These are phyloP conservation scores for Charadrius vociferus DNA, from an alignment of 2,113 vertebrate genomes.

Conservation along the genomic window DNA sequence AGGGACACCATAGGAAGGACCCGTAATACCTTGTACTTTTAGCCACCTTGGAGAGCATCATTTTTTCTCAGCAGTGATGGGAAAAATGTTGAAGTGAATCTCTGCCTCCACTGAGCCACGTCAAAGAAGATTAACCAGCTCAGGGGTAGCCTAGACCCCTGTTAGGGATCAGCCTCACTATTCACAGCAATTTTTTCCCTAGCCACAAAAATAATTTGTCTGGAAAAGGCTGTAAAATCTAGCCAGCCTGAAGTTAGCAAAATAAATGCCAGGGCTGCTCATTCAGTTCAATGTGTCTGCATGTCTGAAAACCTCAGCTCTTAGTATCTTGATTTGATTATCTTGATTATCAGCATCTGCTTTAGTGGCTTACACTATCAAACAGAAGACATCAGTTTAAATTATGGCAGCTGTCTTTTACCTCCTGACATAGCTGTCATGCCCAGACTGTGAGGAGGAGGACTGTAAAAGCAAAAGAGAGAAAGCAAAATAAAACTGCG, in stretches of 20 bases:
- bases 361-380: background rate
- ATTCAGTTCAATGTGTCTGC: background rate
- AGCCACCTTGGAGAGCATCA: background rate
- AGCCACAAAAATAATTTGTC: background rate
- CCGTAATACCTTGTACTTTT: background rate
- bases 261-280: background rate
- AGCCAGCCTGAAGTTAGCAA: background rate
- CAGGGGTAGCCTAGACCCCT: background rate
- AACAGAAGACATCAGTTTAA: background rate
- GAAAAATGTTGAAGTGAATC: background rate
- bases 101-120: background rate
- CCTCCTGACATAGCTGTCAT: constrained; percentile 12
- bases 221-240: background rate
- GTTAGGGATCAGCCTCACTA: background rate
- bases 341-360: constrained; percentile 54
- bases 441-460: background rate
- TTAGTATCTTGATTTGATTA: background rate
- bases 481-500: background rate
- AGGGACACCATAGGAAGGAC: background rate
- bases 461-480: background rate
- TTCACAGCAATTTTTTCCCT: background rate
- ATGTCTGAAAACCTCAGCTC: background rate
- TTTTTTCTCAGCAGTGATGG: too few relatives aligned
- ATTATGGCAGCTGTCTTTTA: constrained; percentile 13
- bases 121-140: background rate